Conservation (phyloP, 1,140 invertebrate species). For the Drosophila pruinosa region DNA sequence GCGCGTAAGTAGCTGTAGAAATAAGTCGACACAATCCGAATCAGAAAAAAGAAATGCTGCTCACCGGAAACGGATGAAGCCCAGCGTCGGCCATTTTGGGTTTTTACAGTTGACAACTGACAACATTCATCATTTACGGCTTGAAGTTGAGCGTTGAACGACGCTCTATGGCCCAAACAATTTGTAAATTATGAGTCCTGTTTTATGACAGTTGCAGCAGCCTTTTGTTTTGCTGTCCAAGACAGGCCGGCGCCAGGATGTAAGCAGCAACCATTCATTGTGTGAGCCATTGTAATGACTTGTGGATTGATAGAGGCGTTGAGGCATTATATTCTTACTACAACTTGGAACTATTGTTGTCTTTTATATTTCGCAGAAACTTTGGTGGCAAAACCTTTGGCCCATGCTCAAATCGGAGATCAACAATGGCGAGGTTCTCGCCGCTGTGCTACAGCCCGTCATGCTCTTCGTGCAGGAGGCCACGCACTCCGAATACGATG, state of each 20-base stretch:
- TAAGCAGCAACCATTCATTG: no score
- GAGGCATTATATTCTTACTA: constrained; percentile 30
- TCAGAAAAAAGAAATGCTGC: not conserved
- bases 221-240: constrained; percentile 37
- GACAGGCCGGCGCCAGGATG: not conserved
- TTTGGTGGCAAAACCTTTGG: constrained; percentile 97
- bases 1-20: constrained; percentile 86
- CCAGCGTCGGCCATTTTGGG: constrained; percentile 13
- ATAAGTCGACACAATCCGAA: not conserved
- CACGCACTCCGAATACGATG: constrained; percentile 91
- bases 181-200: constrained; percentile 66
- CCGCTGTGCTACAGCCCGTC: constrained; percentile 94
- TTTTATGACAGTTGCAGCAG: constrained; percentile 64
- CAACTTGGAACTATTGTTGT: constrained; percentile 18
- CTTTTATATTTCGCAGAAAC: constrained; percentile 89
- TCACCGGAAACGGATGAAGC: constrained; percentile 51
- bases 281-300: constrained; percentile 49
- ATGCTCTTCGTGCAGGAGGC: constrained; percentile 94
- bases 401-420: constrained; percentile 94
- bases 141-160: constrained; percentile 43
- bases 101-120: constrained; percentile 32
- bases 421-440: constrained; percentile 92
- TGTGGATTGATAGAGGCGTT: not conserved
- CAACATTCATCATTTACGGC: constrained; percentile 69
- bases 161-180: constrained; percentile 59